A percentile compares a stretch with the other conserved stretches of the same genome.
Evolutionary conservation across 2,797 vertebrate species (phyloP).

Genomic region (Sebastes matsubarae): DNA sequence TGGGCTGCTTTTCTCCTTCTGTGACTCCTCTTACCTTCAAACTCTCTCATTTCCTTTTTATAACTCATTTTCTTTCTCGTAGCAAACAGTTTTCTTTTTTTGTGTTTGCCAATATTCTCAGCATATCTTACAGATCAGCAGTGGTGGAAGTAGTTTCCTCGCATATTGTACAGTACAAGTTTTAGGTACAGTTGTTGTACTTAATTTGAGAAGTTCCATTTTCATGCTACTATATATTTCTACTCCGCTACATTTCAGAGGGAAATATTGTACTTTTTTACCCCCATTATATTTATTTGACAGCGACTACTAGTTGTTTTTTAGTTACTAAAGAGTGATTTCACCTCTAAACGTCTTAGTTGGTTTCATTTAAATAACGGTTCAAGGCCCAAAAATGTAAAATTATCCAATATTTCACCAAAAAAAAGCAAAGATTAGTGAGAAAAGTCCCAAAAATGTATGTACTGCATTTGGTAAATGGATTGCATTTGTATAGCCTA

Average conservation of each 20-base stretch:
- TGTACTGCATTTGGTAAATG: not conserved
- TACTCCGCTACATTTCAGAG: not conserved
- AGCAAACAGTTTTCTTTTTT: not conserved
- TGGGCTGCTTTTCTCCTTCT: constrained; percentile 8
- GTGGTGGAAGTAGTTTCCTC: not conserved
- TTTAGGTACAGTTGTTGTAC: not conserved
- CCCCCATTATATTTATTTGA: not conserved
- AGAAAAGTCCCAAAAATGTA: not conserved
- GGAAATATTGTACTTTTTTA: not conserved
- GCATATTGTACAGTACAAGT: not conserved
- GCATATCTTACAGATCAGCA: not conserved
- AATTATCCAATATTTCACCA: not conserved
- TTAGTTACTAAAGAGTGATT: not conserved
- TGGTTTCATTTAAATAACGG: not conserved
- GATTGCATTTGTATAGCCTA: not conserved
- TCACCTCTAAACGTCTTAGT: not conserved
- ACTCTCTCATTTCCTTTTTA: not conserved
- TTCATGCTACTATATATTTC: not conserved
- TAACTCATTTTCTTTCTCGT: not conserved
- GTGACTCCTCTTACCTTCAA: constrained; percentile 21
- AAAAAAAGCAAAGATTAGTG: not conserved
- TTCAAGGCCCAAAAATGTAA: not conserved
- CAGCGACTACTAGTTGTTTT: not conserved
- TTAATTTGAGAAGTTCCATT: not conserved
- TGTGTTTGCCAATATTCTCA: not conserved